Percentiles rank a stretch among this genome's conserved stretches.
Conservation (phyloP, 2,113 vertebrate species). For the Phalacrocorax carbo region DNA sequence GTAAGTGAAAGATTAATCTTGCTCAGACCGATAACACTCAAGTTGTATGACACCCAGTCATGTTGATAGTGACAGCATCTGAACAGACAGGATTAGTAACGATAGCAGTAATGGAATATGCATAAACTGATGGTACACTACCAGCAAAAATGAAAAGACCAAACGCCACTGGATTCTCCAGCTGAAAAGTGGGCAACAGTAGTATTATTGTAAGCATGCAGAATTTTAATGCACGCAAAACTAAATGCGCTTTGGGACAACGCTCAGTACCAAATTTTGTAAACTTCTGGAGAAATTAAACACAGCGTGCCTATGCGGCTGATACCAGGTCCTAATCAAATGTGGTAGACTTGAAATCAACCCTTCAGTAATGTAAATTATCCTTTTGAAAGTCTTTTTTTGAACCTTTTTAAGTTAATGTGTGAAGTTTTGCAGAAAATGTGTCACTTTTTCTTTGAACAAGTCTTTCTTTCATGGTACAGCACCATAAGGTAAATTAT, state of each 20-base stretch:
- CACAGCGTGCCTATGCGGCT: not conserved
- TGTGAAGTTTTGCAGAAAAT: constrained; percentile 60
- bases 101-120: not conserved
- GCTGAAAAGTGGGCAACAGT: not conserved
- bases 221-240: not conserved
- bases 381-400: constrained; percentile 62
- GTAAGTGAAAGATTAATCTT: constrained; percentile 2
- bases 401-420: constrained; percentile 59
- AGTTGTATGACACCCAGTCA: not conserved
- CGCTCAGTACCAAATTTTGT: not conserved
- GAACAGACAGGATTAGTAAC: not conserved
- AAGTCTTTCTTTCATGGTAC: constrained; percentile 62
- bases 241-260: not conserved
- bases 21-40: not conserved
- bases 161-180: not conserved
- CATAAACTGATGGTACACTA: not conserved
- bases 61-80: not conserved
- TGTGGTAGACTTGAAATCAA: constrained; percentile 48
- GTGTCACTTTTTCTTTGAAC: constrained; percentile 64
- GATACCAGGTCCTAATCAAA: constrained; percentile 57
- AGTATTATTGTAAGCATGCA: not conserved
- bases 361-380: constrained; percentile 66
- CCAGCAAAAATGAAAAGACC: not conserved
- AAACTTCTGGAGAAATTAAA: constrained; percentile 16
- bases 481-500: constrained; percentile 62